These are phyloP conservation scores for Larimichthys crocea DNA, from an alignment of 2,113 vertebrate species.

Conservation along the genomic window DNA sequence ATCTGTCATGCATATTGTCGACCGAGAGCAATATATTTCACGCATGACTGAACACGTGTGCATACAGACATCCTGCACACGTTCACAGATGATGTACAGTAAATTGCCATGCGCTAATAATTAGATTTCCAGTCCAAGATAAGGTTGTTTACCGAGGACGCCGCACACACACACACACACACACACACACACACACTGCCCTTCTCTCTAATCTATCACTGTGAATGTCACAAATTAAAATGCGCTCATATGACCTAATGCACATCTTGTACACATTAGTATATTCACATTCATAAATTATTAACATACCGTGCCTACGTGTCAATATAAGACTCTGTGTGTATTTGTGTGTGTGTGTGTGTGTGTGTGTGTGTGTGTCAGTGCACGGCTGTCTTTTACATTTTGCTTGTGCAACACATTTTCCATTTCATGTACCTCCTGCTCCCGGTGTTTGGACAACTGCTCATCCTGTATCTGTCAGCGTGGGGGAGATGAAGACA, in stretches of 20 bases:
- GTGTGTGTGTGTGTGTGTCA: not conserved
- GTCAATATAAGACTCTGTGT: not conserved
- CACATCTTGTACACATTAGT: conserved; percentile 34
- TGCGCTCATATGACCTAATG: conserved; percentile 35
- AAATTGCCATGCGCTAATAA: conserved; percentile 58
- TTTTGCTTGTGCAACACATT: conserved; percentile 27
- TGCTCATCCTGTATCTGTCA: conserved; percentile 51
- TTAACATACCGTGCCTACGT: not conserved
- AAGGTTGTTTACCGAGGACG: conserved; percentile 27
- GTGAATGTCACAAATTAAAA: conserved; percentile 68
- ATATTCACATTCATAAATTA: conserved; percentile 17
- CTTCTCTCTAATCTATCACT: conserved; percentile 44
- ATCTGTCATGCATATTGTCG: conserved; percentile 7
- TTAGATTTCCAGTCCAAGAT: conserved; percentile 56
- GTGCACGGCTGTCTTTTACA: not conserved
- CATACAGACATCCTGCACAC: conserved; percentile 18
- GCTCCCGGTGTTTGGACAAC: conserved; percentile 11
- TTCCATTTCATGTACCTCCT: conserved; percentile 20
- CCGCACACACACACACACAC: conserved; percentile 7
- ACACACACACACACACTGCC: conserved; percentile 37
- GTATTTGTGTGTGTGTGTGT: not conserved
- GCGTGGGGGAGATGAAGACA: conserved; percentile 49
- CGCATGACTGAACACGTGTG: conserved; percentile 25
- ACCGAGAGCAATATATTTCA: not conserved
- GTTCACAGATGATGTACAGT: conserved; percentile 25